These are phyloP conservation scores for Plotosus lineatus DNA, from an alignment of 2,113 vertebrate genomes.

Conservation along the genomic window DNA sequence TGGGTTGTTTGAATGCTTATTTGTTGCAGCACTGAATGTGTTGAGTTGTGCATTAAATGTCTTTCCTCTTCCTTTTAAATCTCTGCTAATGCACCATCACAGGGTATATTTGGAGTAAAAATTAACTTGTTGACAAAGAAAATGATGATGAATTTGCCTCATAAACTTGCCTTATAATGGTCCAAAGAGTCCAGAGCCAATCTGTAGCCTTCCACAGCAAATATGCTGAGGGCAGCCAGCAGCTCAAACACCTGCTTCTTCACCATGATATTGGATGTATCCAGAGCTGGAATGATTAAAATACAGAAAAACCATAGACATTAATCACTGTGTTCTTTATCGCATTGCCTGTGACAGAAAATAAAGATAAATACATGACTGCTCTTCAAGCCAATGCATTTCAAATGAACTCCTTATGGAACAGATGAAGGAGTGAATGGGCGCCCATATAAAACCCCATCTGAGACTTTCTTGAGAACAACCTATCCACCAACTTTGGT, in stretches of 20 bases:
- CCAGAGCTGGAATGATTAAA: conserved; percentile 79
- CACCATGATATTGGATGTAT: conserved; percentile 96
- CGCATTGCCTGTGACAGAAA: conserved; percentile 43
- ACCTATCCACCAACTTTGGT: too few relatives aligned
- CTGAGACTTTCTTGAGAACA: too few relatives aligned
- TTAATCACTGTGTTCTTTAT: too few relatives aligned
- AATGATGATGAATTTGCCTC: too few relatives aligned
- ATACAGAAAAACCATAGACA: conserved; percentile 39
- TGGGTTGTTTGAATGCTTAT: not conserved
- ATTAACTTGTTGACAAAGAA: not conserved
- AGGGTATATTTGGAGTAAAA: not conserved
- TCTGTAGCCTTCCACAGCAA: conserved; percentile 83
- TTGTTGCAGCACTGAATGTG: not conserved
- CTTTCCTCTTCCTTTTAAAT: not conserved
- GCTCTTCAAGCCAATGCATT: not conserved
- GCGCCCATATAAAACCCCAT: too few relatives aligned
- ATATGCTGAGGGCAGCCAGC: conserved; percentile 92
- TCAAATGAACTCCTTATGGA: not conserved
- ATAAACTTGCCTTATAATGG: conserved; percentile 88
- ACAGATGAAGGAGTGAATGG: not conserved
- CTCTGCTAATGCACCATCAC: not conserved
- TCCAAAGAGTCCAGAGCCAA: conserved; percentile 91
- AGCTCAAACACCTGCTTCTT: conserved; percentile 98
- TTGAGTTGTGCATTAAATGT: not conserved
- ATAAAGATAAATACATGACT: conserved; percentile 47